Conservation (phyloP, 2,113 vertebrate species). For the Columba livia region DNA sequence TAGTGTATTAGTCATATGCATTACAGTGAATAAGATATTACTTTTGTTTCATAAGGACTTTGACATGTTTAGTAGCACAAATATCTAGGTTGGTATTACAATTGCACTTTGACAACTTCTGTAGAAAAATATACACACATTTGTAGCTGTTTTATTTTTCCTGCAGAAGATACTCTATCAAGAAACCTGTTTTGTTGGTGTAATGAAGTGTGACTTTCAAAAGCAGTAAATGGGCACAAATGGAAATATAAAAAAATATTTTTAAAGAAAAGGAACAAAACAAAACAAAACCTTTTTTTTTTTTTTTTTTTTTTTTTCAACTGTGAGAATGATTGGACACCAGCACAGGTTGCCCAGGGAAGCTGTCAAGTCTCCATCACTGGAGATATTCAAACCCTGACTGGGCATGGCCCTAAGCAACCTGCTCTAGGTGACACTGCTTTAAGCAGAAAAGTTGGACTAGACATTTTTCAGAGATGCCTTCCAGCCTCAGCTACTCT, state of each 20-base stretch:
- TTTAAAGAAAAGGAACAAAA: background rate
- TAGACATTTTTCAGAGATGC: background rate
- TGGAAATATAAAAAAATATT: background rate
- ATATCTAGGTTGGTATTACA: background rate
- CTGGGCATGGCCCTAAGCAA: background rate
- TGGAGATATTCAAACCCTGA: background rate
- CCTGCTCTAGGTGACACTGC: background rate
- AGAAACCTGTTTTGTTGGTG: background rate
- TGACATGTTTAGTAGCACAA: background rate
- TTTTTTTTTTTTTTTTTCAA: background rate
- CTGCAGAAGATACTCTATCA: background rate
- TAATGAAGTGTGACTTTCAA: constrained; percentile 4
- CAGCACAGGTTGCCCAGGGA: background rate
- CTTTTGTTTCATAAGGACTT: background rate
- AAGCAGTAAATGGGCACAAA: background rate
- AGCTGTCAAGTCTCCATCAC: background rate
- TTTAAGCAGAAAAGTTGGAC: background rate
- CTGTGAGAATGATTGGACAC: background rate
- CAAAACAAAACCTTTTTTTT: no score
- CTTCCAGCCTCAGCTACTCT: background rate
- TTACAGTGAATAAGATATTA: background rate
- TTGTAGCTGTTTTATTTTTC: background rate
- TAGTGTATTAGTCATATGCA: background rate
- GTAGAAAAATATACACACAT: background rate
- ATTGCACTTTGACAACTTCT: background rate